A percentile compares a stretch with the other conserved stretches of the same genome.
Evolutionary conservation across 2,113 vertebrate species (phyloP).

Genomic region (Pholis gunnellus): DNA sequence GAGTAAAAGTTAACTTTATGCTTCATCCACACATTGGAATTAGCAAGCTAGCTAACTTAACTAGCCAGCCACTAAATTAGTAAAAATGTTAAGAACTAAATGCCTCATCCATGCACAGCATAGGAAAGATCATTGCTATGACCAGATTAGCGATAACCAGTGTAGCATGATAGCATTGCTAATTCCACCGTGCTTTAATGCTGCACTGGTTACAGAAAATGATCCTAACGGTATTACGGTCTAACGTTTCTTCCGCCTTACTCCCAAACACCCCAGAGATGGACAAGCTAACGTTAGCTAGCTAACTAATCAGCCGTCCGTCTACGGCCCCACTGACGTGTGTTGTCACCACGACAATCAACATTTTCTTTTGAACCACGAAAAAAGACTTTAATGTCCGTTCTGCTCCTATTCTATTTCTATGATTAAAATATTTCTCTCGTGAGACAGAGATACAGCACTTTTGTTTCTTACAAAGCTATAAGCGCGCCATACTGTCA

Average conservation of each 20-base stretch:
- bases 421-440: constrained; percentile 29
- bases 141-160: not conserved
- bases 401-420: not conserved
- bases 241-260: not conserved
- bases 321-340: not conserved
- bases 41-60: not conserved
- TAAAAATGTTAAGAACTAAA: too few species aligned
- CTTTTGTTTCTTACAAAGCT: constrained; percentile 68
- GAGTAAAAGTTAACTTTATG: not conserved
- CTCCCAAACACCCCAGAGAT: not conserved
- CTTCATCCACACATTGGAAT: not conserved
- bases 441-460: constrained; percentile 35
- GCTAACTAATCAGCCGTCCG: not conserved
- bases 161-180: not conserved
- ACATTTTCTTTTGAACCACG: not conserved
- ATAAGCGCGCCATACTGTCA: constrained; percentile 56
- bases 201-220: not conserved
- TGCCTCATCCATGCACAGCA: too few species aligned
- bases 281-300: not conserved
- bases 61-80: too few species aligned
- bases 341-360: not conserved
- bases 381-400: not conserved
- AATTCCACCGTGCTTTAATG: not conserved
- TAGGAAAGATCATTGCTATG: too few species aligned
- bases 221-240: not conserved